A percentile compares a stretch with the other conserved stretches of the same genome.
These are phyloP conservation scores for Mixornis gularis DNA, from an alignment of 2,113 vertebrate species.

Conservation along the genomic window DNA sequence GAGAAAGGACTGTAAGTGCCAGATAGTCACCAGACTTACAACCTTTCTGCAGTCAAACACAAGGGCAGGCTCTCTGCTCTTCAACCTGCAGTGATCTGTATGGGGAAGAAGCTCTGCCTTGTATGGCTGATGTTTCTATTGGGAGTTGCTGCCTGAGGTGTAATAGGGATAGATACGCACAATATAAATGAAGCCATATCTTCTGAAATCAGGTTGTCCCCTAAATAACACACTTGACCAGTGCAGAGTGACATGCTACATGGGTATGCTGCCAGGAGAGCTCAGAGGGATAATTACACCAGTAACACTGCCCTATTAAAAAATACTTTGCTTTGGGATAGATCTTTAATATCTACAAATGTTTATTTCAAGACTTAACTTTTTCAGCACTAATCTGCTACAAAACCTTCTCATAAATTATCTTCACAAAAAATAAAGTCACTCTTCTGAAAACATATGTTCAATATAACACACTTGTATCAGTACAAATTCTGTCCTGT, in stretches of 20 bases:
- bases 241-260: background rate
- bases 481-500: background rate
- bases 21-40: background rate
- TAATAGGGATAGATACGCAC: fast-evolving
- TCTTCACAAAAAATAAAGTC: constrained; percentile 53
- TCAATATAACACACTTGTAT: background rate
- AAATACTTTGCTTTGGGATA: background rate
- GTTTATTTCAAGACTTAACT: background rate
- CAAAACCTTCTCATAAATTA: constrained; percentile 51
- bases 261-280: background rate
- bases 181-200: background rate
- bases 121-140: background rate
- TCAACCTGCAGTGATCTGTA: background rate
- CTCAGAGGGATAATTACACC: background rate
- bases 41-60: background rate
- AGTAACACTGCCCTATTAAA: background rate
- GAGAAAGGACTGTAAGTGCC: background rate
- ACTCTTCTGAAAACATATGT: background rate
- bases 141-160: background rate
- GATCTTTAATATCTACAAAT: background rate
- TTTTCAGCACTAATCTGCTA: background rate
- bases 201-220: background rate
- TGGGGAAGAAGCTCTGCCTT: background rate
- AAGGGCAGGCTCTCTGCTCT: background rate
- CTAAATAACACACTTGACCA: background rate